Evolutionary conservation across 2,113 vertebrate genomes (phyloP).

Genomic region (Poeciliopsis prolifica): DNA sequence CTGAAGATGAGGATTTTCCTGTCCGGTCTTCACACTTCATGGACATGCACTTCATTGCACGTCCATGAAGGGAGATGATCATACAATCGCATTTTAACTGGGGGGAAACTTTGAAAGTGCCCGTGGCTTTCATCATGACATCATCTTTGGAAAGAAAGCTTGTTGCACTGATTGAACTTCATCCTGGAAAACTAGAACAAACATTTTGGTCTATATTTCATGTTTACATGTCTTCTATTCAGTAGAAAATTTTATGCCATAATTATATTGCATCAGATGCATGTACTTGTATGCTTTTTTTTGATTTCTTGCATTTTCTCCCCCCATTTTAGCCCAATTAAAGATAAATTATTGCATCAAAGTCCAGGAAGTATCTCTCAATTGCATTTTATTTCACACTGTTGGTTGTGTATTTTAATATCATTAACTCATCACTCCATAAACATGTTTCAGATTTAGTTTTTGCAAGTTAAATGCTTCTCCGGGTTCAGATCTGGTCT

Average conservation of each 20-base stretch:
- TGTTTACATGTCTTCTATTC: neutral
- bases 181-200: neutral
- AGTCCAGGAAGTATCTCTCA: no score
- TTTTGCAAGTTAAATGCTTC: no score
- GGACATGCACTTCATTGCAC: conserved; percentile 56
- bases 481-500: no score
- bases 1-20: conserved; percentile 64
- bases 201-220: neutral
- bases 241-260: neutral
- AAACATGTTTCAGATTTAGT: no score
- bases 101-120: conserved; percentile 14
- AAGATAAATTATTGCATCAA: no score
- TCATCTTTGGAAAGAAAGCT: conserved; percentile 6
- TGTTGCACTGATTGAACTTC: neutral
- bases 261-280: neutral
- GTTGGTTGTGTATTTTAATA: no score
- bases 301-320: neutral
- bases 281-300: neutral
- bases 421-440: no score
- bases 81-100: conserved; percentile 45
- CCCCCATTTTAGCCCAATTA: no score
- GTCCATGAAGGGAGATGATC: conserved; percentile 7
- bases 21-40: conserved; percentile 49
- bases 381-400: no score
- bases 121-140: conserved; percentile 13